Evolutionary conservation across 1,140 invertebrate species (phyloP).

Genomic region (Aphelinus certus): DNA sequence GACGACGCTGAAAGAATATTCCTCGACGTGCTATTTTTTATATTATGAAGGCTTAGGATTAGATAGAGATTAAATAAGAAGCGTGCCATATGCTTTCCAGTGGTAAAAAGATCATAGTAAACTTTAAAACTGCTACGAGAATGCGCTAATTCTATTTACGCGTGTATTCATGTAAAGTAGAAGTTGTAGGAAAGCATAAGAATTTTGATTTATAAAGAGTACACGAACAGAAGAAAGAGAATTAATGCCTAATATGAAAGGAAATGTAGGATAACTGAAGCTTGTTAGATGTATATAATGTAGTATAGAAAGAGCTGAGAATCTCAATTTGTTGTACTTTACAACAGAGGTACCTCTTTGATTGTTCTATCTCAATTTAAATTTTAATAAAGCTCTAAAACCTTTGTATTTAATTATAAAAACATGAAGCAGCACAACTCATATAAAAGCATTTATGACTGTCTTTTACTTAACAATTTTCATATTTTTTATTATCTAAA

Average conservation of each 20-base stretch:
- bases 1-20: conserved; percentile 50
- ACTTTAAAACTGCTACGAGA: conserved; percentile 11
- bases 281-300: conserved; percentile 61
- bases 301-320: conserved; percentile 53
- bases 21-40: conserved; percentile 60
- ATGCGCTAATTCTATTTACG: background rate
- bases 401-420: conserved; percentile 23
- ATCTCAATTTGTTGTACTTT: conserved; percentile 26
- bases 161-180: conserved; percentile 36
- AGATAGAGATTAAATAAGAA: conserved; percentile 44
- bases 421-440: conserved; percentile 36
- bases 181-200: conserved; percentile 13
- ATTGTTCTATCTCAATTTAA: conserved; percentile 33
- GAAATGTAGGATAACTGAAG: conserved; percentile 47
- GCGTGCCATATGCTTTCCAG: conserved; percentile 54
- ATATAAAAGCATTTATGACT: conserved; percentile 33
- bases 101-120: conserved; percentile 44
- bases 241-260: conserved; percentile 39
- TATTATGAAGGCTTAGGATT: conserved; percentile 49
- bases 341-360: conserved; percentile 34
- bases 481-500: conserved; percentile 42
- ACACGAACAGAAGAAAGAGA: conserved; percentile 41
- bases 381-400: conserved; percentile 20
- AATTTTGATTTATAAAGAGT: conserved; percentile 25
- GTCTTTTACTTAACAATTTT: conserved; percentile 39